phyloP scores from a whole-genome alignment of 23 tunicate genomes.

The Phallusia fumigata region DNA sequence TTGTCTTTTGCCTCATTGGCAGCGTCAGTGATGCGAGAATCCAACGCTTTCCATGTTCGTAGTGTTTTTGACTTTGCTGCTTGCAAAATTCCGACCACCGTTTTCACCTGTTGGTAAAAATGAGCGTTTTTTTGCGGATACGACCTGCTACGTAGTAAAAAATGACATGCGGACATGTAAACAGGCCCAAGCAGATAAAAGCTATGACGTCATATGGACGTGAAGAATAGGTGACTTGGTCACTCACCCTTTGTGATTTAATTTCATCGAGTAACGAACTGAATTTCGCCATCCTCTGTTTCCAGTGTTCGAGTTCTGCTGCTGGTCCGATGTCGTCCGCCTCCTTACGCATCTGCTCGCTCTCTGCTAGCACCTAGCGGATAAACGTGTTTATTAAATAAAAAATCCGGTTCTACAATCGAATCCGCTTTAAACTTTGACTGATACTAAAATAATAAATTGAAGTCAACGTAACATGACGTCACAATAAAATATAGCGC shows the following conservation, averaged over 20 bases:
- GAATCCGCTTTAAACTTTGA: too few relatives aligned
- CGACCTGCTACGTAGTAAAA: too few relatives aligned
- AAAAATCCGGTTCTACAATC: background rate
- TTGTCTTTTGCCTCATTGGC: slow-evolving; percentile 98
- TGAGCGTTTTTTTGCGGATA: too few relatives aligned
- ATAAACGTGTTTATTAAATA: background rate
- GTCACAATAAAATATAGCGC: too few relatives aligned
- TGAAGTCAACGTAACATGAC: too few relatives aligned
- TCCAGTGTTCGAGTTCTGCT: slow-evolving; percentile 99
- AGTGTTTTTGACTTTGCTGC: slow-evolving; percentile 84
- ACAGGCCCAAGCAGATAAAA: background rate
- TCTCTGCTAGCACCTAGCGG: slow-evolving; percentile 91
- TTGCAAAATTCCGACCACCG: slow-evolving; percentile 81
- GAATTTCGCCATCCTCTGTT: slow-evolving; percentile 96
- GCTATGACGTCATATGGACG: background rate
- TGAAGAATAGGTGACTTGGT: background rate
- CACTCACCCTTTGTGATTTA: slow-evolving; percentile 66
- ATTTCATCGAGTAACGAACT: slow-evolving; percentile 92
- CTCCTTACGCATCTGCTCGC: slow-evolving; percentile 99
- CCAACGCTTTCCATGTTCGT: slow-evolving; percentile 79
- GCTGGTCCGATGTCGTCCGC: slow-evolving; percentile 99
- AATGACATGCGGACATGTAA: too few relatives aligned
- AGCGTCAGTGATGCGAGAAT: slow-evolving; percentile 96
- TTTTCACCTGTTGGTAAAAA: slow-evolving; percentile 62
- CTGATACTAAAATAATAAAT: too few relatives aligned